Conservation (phyloP, 2,797 vertebrate species). For the Ciconia nigra region DNA sequence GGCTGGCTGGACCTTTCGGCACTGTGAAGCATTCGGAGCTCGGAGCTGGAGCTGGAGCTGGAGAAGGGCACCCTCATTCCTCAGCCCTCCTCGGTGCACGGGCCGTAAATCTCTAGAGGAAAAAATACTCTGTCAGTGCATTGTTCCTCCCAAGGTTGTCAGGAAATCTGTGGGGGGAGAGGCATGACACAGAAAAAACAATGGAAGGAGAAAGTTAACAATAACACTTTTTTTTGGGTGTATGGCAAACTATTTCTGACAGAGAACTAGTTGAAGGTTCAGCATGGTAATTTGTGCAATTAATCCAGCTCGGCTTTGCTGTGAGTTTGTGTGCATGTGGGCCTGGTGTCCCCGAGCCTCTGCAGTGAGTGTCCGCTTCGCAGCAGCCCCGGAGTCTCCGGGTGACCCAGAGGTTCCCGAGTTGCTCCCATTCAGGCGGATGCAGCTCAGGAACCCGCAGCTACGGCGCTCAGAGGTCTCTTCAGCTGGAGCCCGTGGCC, state of each 20-base stretch:
- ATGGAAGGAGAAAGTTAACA: constrained; percentile 25
- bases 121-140: not conserved
- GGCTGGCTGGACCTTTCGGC: not conserved
- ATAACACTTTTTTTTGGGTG: not conserved
- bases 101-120: not conserved
- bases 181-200: not conserved
- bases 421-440: not conserved
- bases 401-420: not conserved
- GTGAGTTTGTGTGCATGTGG: not conserved
- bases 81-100: accelerated
- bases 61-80: not conserved
- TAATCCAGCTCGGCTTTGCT: not conserved
- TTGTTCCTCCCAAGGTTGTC: constrained; percentile 39
- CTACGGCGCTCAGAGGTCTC: not conserved
- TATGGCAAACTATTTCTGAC: not conserved
- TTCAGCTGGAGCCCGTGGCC: not conserved
- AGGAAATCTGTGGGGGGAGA: not conserved
- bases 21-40: not conserved
- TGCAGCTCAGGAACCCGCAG: not conserved
- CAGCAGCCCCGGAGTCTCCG: not conserved
- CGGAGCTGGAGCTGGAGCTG: not conserved
- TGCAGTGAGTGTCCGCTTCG: too few relatives aligned
- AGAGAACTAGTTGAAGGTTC: not conserved
- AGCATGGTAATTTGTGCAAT: not conserved
- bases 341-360: not conserved